Evolutionary conservation across 37 sponge, comb jelly and placozoan species (phyloP).

Genomic region (Geodia barretti): DNA sequence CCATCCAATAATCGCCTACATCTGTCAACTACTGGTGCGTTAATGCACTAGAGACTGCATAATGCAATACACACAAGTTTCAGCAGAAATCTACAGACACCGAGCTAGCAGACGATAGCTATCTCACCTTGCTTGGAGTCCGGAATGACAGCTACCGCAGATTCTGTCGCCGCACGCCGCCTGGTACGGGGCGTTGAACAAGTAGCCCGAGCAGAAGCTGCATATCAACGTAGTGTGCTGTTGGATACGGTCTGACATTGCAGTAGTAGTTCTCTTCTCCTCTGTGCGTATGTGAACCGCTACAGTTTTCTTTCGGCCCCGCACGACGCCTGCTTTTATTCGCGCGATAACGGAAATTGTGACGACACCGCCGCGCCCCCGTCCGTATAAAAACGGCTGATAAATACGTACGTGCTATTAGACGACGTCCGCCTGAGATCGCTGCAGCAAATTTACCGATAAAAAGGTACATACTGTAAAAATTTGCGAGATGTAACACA

Average conservation of each 20-base stretch:
- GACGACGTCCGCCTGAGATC: too few relatives aligned
- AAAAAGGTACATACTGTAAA: neutral
- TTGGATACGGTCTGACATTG: neutral
- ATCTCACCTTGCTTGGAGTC: constrained; percentile 27
- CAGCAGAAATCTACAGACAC: too few relatives aligned
- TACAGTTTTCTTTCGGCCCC: neutral
- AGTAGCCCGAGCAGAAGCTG: constrained; percentile 28
- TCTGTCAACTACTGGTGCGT: too few relatives aligned
- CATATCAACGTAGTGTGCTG: neutral
- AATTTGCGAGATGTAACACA: neutral
- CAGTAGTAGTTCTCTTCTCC: neutral
- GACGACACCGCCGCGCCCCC: too few relatives aligned
- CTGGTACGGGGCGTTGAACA: constrained; percentile 47
- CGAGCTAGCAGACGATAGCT: too few relatives aligned
- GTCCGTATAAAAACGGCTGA: neutral
- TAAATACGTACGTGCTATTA: too few relatives aligned
- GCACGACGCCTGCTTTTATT: too few relatives aligned
- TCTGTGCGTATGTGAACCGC: neutral
- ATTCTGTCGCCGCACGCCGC: constrained; percentile 59
- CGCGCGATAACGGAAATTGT: too few relatives aligned
- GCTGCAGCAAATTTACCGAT: neutral
- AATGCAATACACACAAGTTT: too few relatives aligned
- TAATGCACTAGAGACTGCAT: too few relatives aligned
- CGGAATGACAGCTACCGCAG: constrained; percentile 42
- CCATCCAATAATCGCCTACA: too few relatives aligned